These are phyloP conservation scores for Tragelaphus oryx DNA, from an alignment of 2,797 vertebrate species.

Conservation along the genomic window DNA sequence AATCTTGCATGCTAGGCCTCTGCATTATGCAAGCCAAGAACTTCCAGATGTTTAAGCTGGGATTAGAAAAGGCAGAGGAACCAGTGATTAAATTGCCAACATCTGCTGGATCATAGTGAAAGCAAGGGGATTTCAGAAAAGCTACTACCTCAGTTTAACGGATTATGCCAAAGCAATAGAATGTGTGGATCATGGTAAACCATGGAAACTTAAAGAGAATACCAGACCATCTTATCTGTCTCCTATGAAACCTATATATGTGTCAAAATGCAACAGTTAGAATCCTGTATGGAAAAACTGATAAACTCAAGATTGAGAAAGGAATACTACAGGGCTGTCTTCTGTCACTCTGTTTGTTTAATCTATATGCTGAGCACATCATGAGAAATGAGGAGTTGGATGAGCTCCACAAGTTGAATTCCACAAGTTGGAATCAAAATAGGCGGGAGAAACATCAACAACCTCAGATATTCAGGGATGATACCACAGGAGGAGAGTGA, in stretches of 20 bases:
- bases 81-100: not conserved
- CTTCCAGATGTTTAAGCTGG: not conserved
- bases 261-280: not conserved
- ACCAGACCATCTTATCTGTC: not conserved
- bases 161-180: not conserved
- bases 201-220: not conserved
- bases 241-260: not conserved
- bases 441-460: not conserved
- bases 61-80: not conserved
- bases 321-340: not conserved
- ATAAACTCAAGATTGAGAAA: not conserved
- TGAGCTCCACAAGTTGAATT: not conserved
- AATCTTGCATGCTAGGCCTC: not conserved
- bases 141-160: accelerated
- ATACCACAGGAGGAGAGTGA: not conserved
- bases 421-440: not conserved
- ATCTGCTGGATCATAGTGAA: not conserved
- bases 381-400: not conserved
- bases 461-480: not conserved
- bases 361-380: not conserved
- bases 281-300: not conserved
- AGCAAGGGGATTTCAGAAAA: not conserved
- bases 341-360: not conserved
- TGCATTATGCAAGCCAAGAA: not conserved
- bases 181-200: not conserved